Evolutionary conservation across 2,888 invertebrate species (phyloP), one percentile per base, ranked within the genome.

Genomic region (Lingula anatina): DNA sequence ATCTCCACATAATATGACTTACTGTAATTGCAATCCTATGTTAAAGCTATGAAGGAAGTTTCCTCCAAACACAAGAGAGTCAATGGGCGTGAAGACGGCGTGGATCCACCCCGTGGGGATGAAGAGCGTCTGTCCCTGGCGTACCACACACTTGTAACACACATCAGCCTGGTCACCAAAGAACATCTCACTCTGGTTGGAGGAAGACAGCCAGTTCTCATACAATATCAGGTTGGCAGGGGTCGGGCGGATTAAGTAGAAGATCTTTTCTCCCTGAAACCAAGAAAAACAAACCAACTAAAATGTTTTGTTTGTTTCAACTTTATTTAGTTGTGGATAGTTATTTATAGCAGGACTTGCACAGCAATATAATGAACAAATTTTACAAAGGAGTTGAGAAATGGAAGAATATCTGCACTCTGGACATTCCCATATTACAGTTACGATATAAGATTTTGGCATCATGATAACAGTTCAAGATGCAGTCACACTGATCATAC

Each of bases 81-180:
- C 84, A 74, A 75, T 73, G 0, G 91, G 89, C 0, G 93, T 93
- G 59, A 87, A 83, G 38, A 93, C 92, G 0, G 91, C 90, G 58
- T 95, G 94, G 61, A 95, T 90, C 94, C 94, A 94, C 1, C 93
- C 94, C 7, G 90, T 87, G 0, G 94, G 94, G 53, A 94, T 90
- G 77, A 93, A 85, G 72, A 95, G 83, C 0, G 93, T 93, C 75
- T 93, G 87, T 0, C 93, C 90, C 49, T 88, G 84, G 44, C 83
- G 81, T 50, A 92, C 77, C 38, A 85, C 84, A 46, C 84, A 85
- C 47, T 67, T 68, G 55, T 87, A 89, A 75, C 90, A 90, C 66
- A 84, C 83, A 64, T 90, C 90, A 62, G 88, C 88, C 84, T 88
- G 85, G 77, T 91, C 90, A 77, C 80, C 82, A 60, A 84, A 81